phyloP scores from a whole-genome alignment of 2,113 vertebrate species.

The Prunella fulvescens region DNA sequence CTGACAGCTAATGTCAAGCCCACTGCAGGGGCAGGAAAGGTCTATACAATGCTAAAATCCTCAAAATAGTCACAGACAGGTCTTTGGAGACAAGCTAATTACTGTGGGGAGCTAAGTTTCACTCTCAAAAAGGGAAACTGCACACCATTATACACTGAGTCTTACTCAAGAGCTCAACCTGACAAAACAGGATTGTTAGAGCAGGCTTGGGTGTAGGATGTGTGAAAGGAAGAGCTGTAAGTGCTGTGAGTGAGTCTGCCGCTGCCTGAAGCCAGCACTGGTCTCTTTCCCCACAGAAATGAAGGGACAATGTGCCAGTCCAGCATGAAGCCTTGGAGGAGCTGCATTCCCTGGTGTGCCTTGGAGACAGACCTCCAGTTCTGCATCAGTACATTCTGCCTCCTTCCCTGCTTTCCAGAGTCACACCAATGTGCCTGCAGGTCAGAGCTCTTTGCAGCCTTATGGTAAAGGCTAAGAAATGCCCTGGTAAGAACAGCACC shows the following conservation, averaged over 20 bases:
- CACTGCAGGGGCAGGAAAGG: background rate
- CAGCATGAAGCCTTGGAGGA: background rate
- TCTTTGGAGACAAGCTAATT: slow-evolving; percentile 21
- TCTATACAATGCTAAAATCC: background rate
- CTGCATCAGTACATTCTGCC: background rate
- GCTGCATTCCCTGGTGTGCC: background rate
- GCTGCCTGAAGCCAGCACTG: background rate
- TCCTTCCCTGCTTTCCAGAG: background rate
- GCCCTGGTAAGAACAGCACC: background rate
- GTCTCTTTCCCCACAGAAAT: background rate
- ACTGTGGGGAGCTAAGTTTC: background rate
- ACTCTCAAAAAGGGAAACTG: background rate
- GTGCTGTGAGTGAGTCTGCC: background rate
- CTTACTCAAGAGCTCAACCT: background rate
- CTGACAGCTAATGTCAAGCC: slow-evolving; percentile 33
- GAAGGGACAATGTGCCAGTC: background rate
- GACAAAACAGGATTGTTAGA: background rate
- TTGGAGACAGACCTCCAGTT: background rate
- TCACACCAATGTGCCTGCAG: background rate
- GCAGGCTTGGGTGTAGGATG: background rate
- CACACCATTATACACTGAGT: background rate
- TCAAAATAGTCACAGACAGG: background rate
- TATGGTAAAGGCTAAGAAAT: background rate
- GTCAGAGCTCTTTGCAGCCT: background rate
- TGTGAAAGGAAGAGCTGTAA: background rate